These are phyloP conservation scores for Seriola quinqueradiata DNA, from an alignment of 2,113 vertebrate genomes.

Conservation along the genomic window DNA sequence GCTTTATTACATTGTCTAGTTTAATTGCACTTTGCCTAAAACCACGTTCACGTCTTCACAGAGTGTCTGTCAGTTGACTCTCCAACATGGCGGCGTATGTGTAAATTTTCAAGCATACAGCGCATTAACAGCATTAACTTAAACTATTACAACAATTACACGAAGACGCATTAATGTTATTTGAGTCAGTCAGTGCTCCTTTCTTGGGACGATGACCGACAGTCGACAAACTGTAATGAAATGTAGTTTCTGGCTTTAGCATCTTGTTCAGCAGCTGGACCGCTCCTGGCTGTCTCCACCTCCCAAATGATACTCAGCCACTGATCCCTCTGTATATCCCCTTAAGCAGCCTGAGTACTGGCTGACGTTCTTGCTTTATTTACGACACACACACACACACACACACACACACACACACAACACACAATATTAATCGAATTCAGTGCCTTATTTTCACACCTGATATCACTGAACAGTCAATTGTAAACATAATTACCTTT, in stretches of 20 bases:
- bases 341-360: not conserved
- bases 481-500: too few relatives aligned
- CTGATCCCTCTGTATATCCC: not conserved
- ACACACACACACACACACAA: too few relatives aligned
- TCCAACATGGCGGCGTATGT: not conserved
- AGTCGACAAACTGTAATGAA: not conserved
- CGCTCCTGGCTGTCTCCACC: not conserved
- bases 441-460: too few relatives aligned
- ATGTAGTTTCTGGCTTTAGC: not conserved
- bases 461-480: too few relatives aligned
- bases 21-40: slow-evolving; percentile 25
- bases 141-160: not conserved
- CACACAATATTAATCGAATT: too few relatives aligned
- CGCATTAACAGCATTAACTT: not conserved
- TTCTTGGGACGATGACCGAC: not conserved
- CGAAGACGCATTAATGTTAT: not conserved
- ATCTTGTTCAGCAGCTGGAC: not conserved
- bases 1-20: slow-evolving; percentile 6
- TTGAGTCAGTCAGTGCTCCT: not conserved
- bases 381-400: too few relatives aligned
- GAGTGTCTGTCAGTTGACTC: not conserved
- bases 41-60: not conserved
- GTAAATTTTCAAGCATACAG: not conserved
- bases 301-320: not conserved
- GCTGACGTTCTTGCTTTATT: not conserved